Evolutionary conservation across 1,140 invertebrate species (phyloP), one percentile per base, ranked within the genome.

Genomic region (Drosophila ohnishii): DNA sequence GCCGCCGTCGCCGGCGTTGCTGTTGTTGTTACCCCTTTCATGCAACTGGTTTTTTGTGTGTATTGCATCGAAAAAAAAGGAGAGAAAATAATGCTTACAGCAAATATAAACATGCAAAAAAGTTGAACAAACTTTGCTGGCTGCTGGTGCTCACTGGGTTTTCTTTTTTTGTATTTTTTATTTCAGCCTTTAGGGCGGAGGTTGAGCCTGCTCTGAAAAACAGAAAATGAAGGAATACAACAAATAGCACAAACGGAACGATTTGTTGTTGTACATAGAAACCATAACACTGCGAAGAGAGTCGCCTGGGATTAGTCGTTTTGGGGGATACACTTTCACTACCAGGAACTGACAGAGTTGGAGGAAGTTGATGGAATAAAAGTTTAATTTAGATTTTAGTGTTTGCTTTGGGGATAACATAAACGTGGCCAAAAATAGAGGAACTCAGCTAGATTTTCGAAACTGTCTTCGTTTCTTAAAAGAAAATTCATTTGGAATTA

Each of bases 111-210:
- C 61, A 60, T 70, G 47, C 40, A 87, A 80, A 73, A 79, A 50
- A 59, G 83, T 73, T 77, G 83, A 88, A 88, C 66, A 83, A 88
- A 88, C 75, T 86, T 80, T 85, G 66, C 39, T 71, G 59, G 45
- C 28, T 34, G 39, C 40, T 42, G 14, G 28, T 61, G 45, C 22
- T 30, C 37, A 25, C 14, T 44, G 25, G 28, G 19, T 55, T 55
- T 55, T n/a, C 9, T 44, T 45, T 48, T 14, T 14, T 25, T n/a
- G 25, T 60, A 14, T 34, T 22, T 69, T 58, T 55, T 39, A 61
- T 51, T 48, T 4, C 19, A 50, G 72, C 58, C 66, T 65, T 66
- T 51, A 61, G 75, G 78, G 78, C 62, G 72, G 59, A 80, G 76
- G 80, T 73, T 70, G 57, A 60, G 50, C 63, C 55, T n/a, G 55